These are phyloP conservation scores for Excalfactoria chinensis DNA, from an alignment of 2,113 vertebrate genomes.

Conservation along the genomic window DNA sequence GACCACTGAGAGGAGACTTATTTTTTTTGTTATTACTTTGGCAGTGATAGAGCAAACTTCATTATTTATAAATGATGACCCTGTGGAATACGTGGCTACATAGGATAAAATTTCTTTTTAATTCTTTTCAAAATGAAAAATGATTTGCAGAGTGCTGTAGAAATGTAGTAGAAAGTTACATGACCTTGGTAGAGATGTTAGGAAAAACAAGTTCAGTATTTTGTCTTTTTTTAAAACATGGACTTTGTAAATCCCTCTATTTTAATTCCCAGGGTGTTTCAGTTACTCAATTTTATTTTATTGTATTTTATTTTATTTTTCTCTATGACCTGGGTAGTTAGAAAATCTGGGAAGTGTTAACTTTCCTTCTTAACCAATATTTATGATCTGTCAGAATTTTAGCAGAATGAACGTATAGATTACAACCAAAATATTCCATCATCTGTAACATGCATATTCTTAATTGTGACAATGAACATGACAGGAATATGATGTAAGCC, in stretches of 20 bases:
- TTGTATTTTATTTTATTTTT: background rate
- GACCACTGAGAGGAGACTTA: background rate
- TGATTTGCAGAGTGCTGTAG: background rate
- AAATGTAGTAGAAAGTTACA: background rate
- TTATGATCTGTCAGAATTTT: constrained; percentile 10
- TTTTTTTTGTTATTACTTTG: background rate
- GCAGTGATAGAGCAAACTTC: background rate
- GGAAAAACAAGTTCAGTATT: background rate
- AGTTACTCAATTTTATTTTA: background rate
- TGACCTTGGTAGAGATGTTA: background rate
- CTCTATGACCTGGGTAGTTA: background rate
- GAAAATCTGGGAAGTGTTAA: constrained; percentile 26
- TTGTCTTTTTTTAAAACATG: background rate
- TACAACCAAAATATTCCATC: constrained; percentile 22
- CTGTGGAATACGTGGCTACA: background rate
- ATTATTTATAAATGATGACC: background rate
- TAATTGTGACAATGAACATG: background rate
- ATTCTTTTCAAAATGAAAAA: background rate
- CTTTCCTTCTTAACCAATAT: constrained; percentile 11
- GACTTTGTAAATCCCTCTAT: background rate
- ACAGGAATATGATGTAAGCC: background rate
- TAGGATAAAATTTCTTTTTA: background rate
- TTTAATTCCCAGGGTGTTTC: background rate
- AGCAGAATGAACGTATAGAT: constrained; percentile 5
- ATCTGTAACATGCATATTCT: constrained; percentile 3